Base-by-base conservation (phyloP, 2,797 vertebrate genomes). In the Acrossocheilus wenchowensis region DNA sequence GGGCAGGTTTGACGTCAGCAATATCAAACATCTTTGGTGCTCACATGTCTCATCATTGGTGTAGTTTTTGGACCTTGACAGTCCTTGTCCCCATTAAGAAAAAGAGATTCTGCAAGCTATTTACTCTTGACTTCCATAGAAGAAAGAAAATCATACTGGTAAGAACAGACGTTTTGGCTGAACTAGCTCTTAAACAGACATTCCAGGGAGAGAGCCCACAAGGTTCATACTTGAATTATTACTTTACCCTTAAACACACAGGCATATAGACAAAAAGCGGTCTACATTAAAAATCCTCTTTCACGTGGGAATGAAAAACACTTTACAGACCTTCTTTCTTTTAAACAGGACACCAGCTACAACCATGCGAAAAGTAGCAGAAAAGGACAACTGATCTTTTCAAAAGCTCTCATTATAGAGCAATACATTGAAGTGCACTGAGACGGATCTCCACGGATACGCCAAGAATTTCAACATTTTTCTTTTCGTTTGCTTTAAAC, bases 371-470 rank as follows among this genome's bases (percentile, higher is more conserved):
- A 83, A 78, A 84, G 73, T 71, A 48, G 86, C 88, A 80, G 85
- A 87, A 79, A 82, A 83, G 81, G 66, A 86, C 87, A 87, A 86
- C 87, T 75, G 89, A 87, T 90, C 89, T 89, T 88, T 87, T 89
- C 83, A 87, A 87, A 87, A 84, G 81, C 68, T 64, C 73, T 87
- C 88, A 87, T 89, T 87, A 89, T 78, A 83, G 82, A 74, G 87
- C 82, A 85, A 87, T 88, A 87, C 85, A 87, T 84, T 84, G 72
- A 89, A 77, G 52, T 85, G 50, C 82, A 62, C 68, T 77, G 81
- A 82, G 81, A 84, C 8, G 26, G 3, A 68, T 88, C 71, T 74
- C 84, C 80, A 83, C 48, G 72, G 81, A 86, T 78, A 90, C 89
- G 41, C 72, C 11, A 60, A 79, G 89, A 81, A 87, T 89, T 84